Base-by-base conservation (phyloP, 2,888 invertebrate species). In the Sabellastarte sp. region DNA sequence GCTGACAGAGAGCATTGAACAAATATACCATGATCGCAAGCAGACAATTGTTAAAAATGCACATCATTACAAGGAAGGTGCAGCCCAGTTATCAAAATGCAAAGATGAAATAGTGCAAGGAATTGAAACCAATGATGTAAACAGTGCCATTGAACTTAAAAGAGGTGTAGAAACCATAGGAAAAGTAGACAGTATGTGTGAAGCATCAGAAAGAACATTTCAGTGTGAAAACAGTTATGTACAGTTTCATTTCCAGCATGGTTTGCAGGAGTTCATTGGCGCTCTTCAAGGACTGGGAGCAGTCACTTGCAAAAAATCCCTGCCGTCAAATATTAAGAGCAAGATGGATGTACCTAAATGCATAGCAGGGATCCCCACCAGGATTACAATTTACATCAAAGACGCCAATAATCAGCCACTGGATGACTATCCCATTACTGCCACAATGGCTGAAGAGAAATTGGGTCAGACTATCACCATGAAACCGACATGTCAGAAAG, bases 21-120 rank as follows among this genome's bases (percentile, higher is more conserved):
- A 52, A 3, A 4, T 52, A 5, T 52, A 61, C 31, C 32, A 51
- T 24, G 55, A 28, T 2, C 53, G 56, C 3, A 61, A 62, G 31
- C 30, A 53, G 20, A 26, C 2, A 4, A 41, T 64, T 32, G 52
- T 64, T 3, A 50, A 31, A n/a, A 33, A 57, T 10, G 64, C 58
- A 3, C 64, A 61, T 41, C 10, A 20, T 20, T 10, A 15, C 10
- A 41, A 41, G 41, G 41, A 10, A 10, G 10, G 20, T 10, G 41
- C 41, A 20, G 41, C 10, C 10, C 10, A 41, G 20, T 20, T 41
- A 20, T 20, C 10, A 15, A 10, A 41, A 20, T 20, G 10, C 41
- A 41, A 41, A 41, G 41, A 10, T 20, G 20, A 20, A 10, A 41
- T 41, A 41, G 20, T 20, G 41, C 10, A 41, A 20, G 41, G 41